Evolutionary conservation across 2,888 invertebrate genomes (phyloP), one percentile per base, ranked within the genome.

Genomic region (Magallana nippona): DNA sequence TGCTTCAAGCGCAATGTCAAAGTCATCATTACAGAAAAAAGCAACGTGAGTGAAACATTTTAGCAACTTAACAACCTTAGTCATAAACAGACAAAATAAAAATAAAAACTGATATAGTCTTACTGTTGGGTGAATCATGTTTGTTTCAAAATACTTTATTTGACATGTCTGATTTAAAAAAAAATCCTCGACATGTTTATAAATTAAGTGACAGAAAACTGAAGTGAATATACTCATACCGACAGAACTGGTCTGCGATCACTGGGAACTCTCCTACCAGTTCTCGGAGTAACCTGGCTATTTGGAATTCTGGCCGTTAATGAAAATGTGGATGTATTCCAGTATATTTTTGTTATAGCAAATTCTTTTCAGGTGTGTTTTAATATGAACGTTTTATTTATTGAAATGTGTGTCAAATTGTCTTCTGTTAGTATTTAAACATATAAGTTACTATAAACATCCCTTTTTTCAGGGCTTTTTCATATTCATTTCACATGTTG

Each of bases 401-500:
- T 57, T 2, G 32, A 13, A 13, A 11, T 58, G n/a, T 58, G 32
- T 32, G 32, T n/a, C n/a, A 58, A 32, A 32, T 32, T 32, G 5
- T 32, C 32, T 32, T 32, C 32, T 32, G 32, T 32, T 2, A 32
- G 32, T 32, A 32, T 32, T 32, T 1, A 32, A 32, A 32, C 32
- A 32, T 2, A 32, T n/a, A n/a, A 32, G 32, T 3, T 32, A 32
- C 32, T 32, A 32, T 32, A 32, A 32, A 32, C 32, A 32, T 32
- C 2, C n/a, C 5, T 58, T n/a, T 58, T 58, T 58, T 13, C 58
- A 58, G 58, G 58, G 58, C 17, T 1, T 58, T 58, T 58, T 58
- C 58, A 58, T 58, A 58, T 58, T 58, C 58, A 15, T 58, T 58
- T n/a, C n/a, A n/a, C n/a, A n/a, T n/a, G n/a, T n/a, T n/a, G n/a